Evolutionary conservation across 1,140 invertebrate genomes (phyloP).

Genomic region (Formica exsecta): DNA sequence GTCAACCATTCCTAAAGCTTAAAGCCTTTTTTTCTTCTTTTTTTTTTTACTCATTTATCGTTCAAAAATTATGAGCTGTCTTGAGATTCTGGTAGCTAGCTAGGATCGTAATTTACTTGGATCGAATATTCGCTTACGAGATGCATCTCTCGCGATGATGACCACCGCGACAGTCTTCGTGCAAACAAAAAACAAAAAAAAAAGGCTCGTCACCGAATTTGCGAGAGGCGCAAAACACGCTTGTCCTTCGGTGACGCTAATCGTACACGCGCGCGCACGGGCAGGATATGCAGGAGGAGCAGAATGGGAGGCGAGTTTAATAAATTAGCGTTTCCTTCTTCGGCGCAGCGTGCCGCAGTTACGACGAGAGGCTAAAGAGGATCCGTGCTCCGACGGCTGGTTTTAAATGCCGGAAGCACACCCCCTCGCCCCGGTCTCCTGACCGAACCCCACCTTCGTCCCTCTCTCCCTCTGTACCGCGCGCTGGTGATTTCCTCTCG

Average conservation of each 20-base stretch:
- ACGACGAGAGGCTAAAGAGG: slow-evolving; percentile 80
- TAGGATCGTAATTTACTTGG: too few relatives aligned
- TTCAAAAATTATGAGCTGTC: background rate
- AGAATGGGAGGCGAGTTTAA: slow-evolving; percentile 74
- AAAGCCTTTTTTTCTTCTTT: background rate
- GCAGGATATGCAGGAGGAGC: slow-evolving; percentile 61
- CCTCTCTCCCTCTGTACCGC: slow-evolving; percentile 33
- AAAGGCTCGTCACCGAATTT: background rate
- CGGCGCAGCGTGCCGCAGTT: slow-evolving; percentile 79
- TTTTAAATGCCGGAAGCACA: slow-evolving; percentile 80
- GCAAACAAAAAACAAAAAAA: background rate
- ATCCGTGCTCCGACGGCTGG: slow-evolving; percentile 77
- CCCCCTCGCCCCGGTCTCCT: slow-evolving; percentile 45
- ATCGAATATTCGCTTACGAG: too few relatives aligned
- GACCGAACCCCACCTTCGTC: slow-evolving; percentile 28
- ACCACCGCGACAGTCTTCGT: too few relatives aligned
- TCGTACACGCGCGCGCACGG: slow-evolving; percentile 23
- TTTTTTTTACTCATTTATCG: background rate
- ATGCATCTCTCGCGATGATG: background rate
- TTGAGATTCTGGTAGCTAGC: background rate
- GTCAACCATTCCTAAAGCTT: too few relatives aligned
- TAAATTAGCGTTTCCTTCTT: slow-evolving; percentile 82
- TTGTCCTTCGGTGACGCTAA: slow-evolving; percentile 55
- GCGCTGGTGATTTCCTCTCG: slow-evolving; percentile 9
- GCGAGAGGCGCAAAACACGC: slow-evolving; percentile 2